Evolutionary conservation across 2,797 vertebrate genomes (phyloP).

Genomic region (Pitangus sulphuratus): DNA sequence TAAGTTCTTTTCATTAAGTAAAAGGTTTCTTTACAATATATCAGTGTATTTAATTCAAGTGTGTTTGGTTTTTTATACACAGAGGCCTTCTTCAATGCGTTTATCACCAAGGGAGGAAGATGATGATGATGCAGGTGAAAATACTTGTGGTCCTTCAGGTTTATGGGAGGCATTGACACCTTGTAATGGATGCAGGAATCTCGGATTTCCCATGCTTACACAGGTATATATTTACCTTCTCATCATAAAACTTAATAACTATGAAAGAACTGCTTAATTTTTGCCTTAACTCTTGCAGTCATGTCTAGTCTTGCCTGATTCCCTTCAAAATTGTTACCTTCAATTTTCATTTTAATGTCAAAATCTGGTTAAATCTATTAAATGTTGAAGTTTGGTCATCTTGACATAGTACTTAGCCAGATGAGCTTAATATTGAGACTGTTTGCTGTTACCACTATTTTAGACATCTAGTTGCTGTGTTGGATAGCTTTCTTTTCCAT

Average conservation of each 20-base stretch:
- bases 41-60: not conserved
- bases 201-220: constrained; percentile 89
- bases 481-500: not conserved
- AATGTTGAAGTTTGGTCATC: not conserved
- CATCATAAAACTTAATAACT: not conserved
- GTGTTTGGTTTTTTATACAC: constrained; percentile 30
- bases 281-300: not conserved
- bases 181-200: constrained; percentile 93
- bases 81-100: constrained; percentile 85
- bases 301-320: not conserved
- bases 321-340: not conserved
- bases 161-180: constrained; percentile 95
- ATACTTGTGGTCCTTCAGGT: constrained; percentile 89
- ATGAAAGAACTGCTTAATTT: not conserved
- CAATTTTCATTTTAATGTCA: not conserved
- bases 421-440: not conserved
- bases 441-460: not conserved
- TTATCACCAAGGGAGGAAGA: constrained; percentile 80
- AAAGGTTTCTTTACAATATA: not conserved
- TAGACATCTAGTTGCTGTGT: not conserved
- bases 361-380: not conserved
- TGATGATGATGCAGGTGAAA: constrained; percentile 86
- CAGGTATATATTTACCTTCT: constrained; percentile 79
- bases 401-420: not conserved
- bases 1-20: not conserved